Evolutionary conservation across 2,113 vertebrate species (phyloP), one percentile per base, ranked within the genome.

Genomic region (Erythrocebus patas): DNA sequence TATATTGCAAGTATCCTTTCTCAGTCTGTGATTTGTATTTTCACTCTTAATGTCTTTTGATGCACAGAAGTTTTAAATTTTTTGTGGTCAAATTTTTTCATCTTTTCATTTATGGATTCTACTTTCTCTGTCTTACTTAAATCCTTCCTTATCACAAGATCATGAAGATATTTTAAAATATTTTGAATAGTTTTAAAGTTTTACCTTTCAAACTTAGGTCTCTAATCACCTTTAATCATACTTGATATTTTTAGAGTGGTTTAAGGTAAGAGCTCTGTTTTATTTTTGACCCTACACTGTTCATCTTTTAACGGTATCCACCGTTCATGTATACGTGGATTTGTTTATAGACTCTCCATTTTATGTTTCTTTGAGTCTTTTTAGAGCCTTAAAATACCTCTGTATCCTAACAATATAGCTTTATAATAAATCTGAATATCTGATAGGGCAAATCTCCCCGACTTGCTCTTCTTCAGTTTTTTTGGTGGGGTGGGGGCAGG

Each of bases 161-260:
- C 78, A 22, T 57, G 72, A 79, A 48, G 13, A 72, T 32, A 38
- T 22, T 93, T 40, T 76, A 89, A 59, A 76, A 32, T 82, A 84
- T 78, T 83, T 88, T 89, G 52, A 78, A 18, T 8, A 80, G 20
- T 96, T 90, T 83, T 90, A 66, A 90, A 84, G 50, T 84, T 84
- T 85, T 45, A 66, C 38, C 18, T 91, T 81, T 87, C 48, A 75
- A 17, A 55, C 66, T 89, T 94, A 61, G 80, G 43, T 84, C 45
- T 92, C 88, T 70, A 35, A 8, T 93, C 59, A 72, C n/a, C 45
- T 89, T 88, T 70, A 35, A 16, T 93, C 70, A 55, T 45, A 64
- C 17, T 43, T 68, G 80, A 59, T 86, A 64, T 81, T 68, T 95
- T 80, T 50, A 89, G 55, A 35, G 27, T 50, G 32, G 8, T 64